These are phyloP conservation scores for Cynoglossus semilaevis DNA, from an alignment of 2,113 vertebrate species.

Conservation along the genomic window DNA sequence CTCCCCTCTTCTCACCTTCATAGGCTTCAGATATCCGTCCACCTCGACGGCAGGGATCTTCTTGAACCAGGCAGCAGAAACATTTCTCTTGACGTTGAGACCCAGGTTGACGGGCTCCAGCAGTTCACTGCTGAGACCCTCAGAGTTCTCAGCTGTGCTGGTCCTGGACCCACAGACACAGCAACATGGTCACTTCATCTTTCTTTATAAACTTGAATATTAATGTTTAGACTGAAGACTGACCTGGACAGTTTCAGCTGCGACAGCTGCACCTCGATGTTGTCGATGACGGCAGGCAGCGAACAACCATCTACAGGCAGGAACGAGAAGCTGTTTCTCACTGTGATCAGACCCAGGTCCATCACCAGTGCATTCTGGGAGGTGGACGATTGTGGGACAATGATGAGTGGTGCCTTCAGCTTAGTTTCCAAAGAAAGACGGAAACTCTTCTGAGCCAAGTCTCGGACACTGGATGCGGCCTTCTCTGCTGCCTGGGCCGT, in stretches of 20 bases:
- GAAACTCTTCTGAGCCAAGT: conserved; percentile 87
- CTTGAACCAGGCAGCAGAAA: conserved; percentile 86
- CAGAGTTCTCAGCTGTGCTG: conserved; percentile 57
- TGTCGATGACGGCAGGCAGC: conserved; percentile 87
- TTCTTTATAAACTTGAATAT: too few species aligned
- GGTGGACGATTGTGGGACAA: conserved; percentile 88
- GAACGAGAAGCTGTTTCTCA: conserved; percentile 84
- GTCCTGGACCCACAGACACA: conserved; percentile 72
- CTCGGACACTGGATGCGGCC: conserved; percentile 88
- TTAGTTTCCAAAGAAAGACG: conserved; percentile 84
- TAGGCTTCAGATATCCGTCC: conserved; percentile 88
- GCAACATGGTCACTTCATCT: neutral
- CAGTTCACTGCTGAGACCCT: conserved; percentile 77
- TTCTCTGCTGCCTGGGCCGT: conserved; percentile 89
- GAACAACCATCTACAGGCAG: conserved; percentile 71
- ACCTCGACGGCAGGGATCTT: conserved; percentile 84
- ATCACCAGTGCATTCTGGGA: conserved; percentile 83
- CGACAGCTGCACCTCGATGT: conserved; percentile 84
- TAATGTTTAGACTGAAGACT: too few species aligned
- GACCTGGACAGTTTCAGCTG: conserved; percentile 91
- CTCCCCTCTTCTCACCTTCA: conserved; percentile 78
- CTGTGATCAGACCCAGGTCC: conserved; percentile 88
- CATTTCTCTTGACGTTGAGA: conserved; percentile 86
- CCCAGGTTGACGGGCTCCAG: conserved; percentile 87
- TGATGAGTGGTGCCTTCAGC: conserved; percentile 90